These are phyloP conservation scores for Fragum fragum DNA, from an alignment of 2,888 invertebrate genomes.

Conservation along the genomic window DNA sequence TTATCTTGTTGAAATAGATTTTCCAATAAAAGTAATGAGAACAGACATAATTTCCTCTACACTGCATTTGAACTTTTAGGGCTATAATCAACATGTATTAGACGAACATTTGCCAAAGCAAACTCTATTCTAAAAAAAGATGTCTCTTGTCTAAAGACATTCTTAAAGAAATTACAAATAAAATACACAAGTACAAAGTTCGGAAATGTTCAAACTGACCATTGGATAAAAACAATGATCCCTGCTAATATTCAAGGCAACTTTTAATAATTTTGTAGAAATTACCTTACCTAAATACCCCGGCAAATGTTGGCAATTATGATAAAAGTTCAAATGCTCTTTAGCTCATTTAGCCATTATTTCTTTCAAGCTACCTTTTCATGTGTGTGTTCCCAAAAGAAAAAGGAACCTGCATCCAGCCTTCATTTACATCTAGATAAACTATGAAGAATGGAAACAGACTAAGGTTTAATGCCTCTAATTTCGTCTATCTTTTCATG, in stretches of 20 bases:
- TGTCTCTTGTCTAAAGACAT: neutral
- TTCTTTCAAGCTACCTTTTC: too few species aligned
- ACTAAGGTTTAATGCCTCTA: neutral
- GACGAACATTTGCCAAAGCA: neutral
- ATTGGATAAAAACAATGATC: too few species aligned
- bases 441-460: slow-evolving; percentile 8
- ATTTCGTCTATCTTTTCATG: too few species aligned
- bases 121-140: neutral
- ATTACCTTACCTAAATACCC: too few species aligned
- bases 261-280: too few species aligned
- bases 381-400: too few species aligned
- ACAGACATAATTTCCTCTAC: neutral
- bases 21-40: neutral
- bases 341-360: neutral
- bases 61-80: neutral
- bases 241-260: too few species aligned
- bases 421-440: slow-evolving; percentile 27
- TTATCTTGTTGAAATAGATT: neutral
- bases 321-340: slow-evolving; percentile 5
- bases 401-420: neutral
- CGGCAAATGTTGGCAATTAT: neutral
- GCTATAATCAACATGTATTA: neutral
- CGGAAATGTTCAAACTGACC: too few species aligned
- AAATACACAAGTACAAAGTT: too few species aligned
- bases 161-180: too few species aligned